Evolutionary conservation across 2,888 invertebrate species (phyloP).

Genomic region (Cremastinae sp.): DNA sequence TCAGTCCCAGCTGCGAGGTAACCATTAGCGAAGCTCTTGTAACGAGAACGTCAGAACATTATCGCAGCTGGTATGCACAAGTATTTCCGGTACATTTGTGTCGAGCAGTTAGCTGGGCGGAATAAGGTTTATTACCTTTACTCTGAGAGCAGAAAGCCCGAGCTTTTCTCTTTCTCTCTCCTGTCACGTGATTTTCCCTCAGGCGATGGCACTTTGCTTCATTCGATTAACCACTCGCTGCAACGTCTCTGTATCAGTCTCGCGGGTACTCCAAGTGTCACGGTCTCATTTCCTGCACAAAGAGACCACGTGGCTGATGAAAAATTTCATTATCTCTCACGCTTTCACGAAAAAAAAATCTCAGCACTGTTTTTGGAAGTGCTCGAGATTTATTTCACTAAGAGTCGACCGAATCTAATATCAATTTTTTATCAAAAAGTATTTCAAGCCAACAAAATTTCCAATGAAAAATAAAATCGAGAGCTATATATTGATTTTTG

Average conservation of each 20-base stretch:
- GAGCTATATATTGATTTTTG: no score
- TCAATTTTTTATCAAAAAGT: no score
- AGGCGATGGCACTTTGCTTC: constrained; percentile 69
- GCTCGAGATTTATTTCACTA: no score
- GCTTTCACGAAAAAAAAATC: constrained; percentile 19
- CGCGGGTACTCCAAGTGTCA: constrained; percentile 45
- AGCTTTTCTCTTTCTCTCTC: constrained; percentile 34
- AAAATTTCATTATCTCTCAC: constrained; percentile 15
- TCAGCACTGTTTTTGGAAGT: no score
- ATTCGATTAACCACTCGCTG: constrained; percentile 72
- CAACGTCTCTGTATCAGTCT: constrained; percentile 63
- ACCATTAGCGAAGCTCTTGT: constrained; percentile 47
- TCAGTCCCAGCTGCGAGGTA: constrained; percentile 45
- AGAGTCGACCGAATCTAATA: no score
- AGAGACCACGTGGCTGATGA: constrained; percentile 14
- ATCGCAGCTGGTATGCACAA: constrained; percentile 8
- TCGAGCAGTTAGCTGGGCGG: constrained; percentile 14
- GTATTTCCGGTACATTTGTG: constrained; percentile 29
- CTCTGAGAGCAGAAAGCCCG: constrained; percentile 15
- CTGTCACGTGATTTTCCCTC: constrained; percentile 42
- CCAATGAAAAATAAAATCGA: no score
- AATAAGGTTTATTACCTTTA: constrained; percentile 20
- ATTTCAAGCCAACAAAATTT: no score
- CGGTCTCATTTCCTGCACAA: constrained; percentile 39
- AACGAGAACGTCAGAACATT: constrained; percentile 22